Percentiles rank a stretch among this genome's conserved stretches.
Conservation (phyloP, 2,113 vertebrate species). For the Eudyptes chrysolophus region DNA sequence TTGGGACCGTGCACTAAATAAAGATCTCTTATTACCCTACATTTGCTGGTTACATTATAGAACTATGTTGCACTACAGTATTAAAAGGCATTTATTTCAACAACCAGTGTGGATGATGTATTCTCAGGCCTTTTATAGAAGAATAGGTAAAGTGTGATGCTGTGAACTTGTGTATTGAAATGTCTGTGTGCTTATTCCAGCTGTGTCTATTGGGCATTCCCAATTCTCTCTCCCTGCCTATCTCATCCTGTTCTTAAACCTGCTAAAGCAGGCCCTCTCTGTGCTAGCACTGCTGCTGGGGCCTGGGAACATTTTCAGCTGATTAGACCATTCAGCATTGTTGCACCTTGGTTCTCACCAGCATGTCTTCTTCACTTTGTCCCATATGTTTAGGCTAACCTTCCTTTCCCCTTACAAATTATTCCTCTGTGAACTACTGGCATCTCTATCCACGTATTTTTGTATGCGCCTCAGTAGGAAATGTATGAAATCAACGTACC, state of each 20-base stretch:
- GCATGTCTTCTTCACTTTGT: not conserved
- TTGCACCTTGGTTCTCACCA: not conserved
- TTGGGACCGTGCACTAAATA: not conserved
- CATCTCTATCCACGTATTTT: not conserved
- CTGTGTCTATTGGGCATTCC: not conserved
- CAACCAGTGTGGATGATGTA: not conserved
- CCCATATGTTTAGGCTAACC: conserved; percentile 1
- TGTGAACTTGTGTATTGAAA: not conserved
- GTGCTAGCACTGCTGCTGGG: not conserved
- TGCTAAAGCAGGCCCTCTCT: not conserved
- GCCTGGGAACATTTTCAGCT: not conserved
- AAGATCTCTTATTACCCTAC: not conserved
- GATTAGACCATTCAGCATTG: not conserved
- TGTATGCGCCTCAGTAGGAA: not conserved
- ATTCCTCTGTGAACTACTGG: not conserved
- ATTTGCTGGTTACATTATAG: not conserved
- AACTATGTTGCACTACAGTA: not conserved
- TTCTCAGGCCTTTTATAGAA: not conserved
- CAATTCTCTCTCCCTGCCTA: not conserved
- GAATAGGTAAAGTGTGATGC: not conserved
- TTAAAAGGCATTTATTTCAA: not conserved
- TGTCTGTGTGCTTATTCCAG: not conserved
- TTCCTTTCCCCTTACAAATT: conserved; percentile 19
- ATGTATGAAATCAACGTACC: not conserved
- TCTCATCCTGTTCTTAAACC: not conserved